Evolutionary conservation across 2,113 vertebrate species (phyloP), one percentile per base, ranked within the genome.

Genomic region (Stigmatopora argus): DNA sequence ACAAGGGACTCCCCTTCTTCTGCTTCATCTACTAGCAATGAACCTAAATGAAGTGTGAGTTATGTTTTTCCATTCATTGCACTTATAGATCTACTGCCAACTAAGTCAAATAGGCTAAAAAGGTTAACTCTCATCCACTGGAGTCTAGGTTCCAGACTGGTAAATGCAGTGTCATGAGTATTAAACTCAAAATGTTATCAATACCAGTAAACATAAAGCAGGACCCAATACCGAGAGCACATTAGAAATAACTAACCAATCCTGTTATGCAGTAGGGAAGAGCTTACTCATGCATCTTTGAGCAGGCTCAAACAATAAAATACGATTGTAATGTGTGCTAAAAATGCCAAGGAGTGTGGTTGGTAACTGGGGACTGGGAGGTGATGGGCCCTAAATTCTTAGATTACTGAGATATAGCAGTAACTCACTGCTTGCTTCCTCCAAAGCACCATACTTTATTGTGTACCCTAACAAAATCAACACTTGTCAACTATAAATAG

Each of bases 311-410:
- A 51, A 73, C 65, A 52, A 67, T 71, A 74, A 82, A 83, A 83
- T 69, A 23, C 80, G 81, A 81, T 69, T 81, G 81, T 78, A 83
- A 53, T 66, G 70, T 34, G 1, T 31, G 14, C 66, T 72, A 52
- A 70, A 85, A 80, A 87, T 64, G 56, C 69, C 71, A 58, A 11
- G 7, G 3, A 61, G 58, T 41, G 17, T n/a, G 21, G 52, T 19
- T 55, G 52, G 38, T 41, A 41, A 41, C 38, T 23, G 10, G 19
- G 52, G 52, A 11, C 4, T 26, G 7, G 51, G 19, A 53, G n/a
- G 51, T 10, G 51, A 21, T 21, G 18, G 79, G 67, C 79, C 61
- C 77, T 70, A 53, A 45, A 67, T 58, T 46, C 48, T 73, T 17
- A 17, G 31, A 62, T 62, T 75, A 45, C 67, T 64, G 56, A 63